Evolutionary conservation across 2,113 vertebrate genomes (phyloP), one percentile per base, ranked within the genome.

Genomic region (Nematolebias whitei): DNA sequence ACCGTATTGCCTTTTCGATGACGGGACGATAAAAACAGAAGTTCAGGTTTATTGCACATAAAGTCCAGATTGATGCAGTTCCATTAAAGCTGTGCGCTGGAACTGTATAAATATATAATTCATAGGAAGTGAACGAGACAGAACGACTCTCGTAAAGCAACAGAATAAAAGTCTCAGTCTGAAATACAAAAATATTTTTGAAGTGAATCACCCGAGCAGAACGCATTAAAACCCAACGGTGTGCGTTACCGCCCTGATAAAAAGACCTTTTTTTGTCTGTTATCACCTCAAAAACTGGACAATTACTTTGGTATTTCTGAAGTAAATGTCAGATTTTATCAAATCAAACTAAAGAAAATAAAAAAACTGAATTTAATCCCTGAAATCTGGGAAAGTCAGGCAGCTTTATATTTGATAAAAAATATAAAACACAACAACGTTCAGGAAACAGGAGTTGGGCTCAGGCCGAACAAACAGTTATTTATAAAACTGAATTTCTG

Each of bases 81-180:
- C 23, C 38, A 63, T 65, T 78, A 77, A 78, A 67, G 22, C 45
- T 24, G 47, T 22, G 29, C 53, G 48, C 43, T 61, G 69, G 48
- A 32, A 62, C 32, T 61, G 40, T 60, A 43, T 44, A 57, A 49
- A 55, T 75, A 16, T 68, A 64, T 78, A 69, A 81, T 75, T 78
- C 52, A 67, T 56, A 12, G 23, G 35, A 63, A 39, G 22, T 26
- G 54, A 43, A 23, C 26, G 63, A 67, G 55, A 44, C 54, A 63
- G 54, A 63, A 14, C 38, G 67, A 72, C 32, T 1, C 51, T 63
- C 62, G 13, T 84, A 61, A 83, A 83, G 49, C 58, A 71, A 75
- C 59, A 75, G 71, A 68, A 71, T 71, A 56, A 63, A 80, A 71
- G 63, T 61, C 50, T 65, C 44, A 13, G 13, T 48, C 13, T 51